Base-by-base conservation (phyloP, 2,797 vertebrate species). In the Emys orbicularis region DNA sequence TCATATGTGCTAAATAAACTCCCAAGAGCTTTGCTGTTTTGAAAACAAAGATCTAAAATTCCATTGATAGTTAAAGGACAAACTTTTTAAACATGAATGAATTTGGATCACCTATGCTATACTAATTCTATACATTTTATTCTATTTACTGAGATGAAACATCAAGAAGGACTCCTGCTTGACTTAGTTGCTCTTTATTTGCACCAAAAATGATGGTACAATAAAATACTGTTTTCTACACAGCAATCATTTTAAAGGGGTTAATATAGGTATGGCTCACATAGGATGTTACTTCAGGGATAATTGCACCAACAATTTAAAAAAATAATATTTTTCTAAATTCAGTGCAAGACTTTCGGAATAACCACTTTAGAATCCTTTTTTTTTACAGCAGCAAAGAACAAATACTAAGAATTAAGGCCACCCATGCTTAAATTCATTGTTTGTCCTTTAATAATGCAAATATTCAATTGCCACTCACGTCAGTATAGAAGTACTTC, bases 401-500 rank as follows among this genome's bases (percentile, higher is more conserved):
- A 98, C 98, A 98, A 98, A 91, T 95, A 97, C 95, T 97, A 97
- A 97, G 97, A 97, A 98, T 98, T 98, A 98, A 98, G 98, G 98
- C 98, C 98, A 98, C 98, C 97, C 98, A 98, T 98, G 98, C 98
- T 98, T 98, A 98, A 98, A 98, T 98, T 97, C 98, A 98, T 96
- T 97, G 97, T 98, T 98, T 98, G 97, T 98, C 97, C 98, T 98
- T 98, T 98, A 98, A 97, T 97, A 98, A 98, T 96, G 95, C 94
- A 98, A 96, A 96, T 97, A 97, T 96, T 97, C 92, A 89, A 88
- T 94, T 95, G 95, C 95, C 95, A 97, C 96, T 98, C 97, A 95
- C 86, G 95, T 94, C 94, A 97, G 91, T 74, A n/a, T 92, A 96
- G 97, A 98, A 98, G 88, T 82, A 82, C 94, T 95, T 98, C 97